These are phyloP conservation scores for Calonectris borealis DNA, from an alignment of 2,113 vertebrate genomes.

Conservation along the genomic window DNA sequence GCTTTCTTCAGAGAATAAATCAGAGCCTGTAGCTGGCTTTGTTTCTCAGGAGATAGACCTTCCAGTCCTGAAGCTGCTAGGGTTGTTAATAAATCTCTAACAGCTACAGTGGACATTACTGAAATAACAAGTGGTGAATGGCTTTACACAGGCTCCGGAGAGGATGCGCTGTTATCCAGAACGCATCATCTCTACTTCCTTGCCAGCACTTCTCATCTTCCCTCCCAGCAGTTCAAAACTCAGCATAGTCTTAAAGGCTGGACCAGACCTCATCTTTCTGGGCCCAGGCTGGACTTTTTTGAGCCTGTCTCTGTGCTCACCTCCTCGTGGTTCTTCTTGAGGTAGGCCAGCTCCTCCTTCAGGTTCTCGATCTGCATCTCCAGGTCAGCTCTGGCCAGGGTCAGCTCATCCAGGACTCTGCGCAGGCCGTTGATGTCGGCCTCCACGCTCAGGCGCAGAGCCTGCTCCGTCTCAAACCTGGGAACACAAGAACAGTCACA, in stretches of 20 bases:
- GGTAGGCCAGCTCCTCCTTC: slow-evolving; percentile 84
- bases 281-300: background rate
- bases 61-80: background rate
- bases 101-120: background rate
- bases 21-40: background rate
- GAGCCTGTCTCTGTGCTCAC: background rate
- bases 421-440: slow-evolving; percentile 83
- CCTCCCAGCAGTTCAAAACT: background rate
- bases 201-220: background rate
- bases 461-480: slow-evolving; percentile 85
- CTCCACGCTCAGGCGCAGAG: slow-evolving; percentile 83
- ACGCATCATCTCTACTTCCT: background rate
- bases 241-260: background rate
- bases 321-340: slow-evolving; percentile 84
- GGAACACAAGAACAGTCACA: background rate
- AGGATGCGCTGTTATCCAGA: background rate
- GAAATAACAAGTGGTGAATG: background rate
- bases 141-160: background rate
- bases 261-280: background rate
- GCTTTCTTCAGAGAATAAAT: background rate
- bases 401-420: slow-evolving; percentile 85
- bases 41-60: background rate
- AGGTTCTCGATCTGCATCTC: slow-evolving; percentile 88
- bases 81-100: background rate
- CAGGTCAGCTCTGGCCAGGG: slow-evolving; percentile 79